A percentile compares a stretch with the other conserved stretches of the same genome.
These are phyloP conservation scores for Metallyticus violacea DNA, from an alignment of 2,888 invertebrate genomes.

Conservation along the genomic window DNA sequence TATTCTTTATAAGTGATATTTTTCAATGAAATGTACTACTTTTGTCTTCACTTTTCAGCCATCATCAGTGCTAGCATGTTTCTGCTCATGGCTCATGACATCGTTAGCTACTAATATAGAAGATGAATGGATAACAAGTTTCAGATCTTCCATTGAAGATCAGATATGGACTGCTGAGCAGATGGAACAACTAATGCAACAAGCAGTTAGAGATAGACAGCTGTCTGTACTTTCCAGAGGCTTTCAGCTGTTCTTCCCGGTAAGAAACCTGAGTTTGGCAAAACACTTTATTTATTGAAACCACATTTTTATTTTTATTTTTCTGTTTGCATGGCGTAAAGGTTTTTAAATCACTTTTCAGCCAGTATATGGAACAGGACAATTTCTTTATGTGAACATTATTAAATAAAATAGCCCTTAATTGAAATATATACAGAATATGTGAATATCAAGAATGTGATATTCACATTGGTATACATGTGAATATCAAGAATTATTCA, in stretches of 20 bases:
- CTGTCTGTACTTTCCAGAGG: conserved; percentile 62
- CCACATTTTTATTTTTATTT: background rate
- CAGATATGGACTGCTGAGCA: conserved; percentile 23
- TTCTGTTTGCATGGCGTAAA: background rate
- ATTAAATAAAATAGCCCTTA: too few relatives aligned
- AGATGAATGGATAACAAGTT: background rate
- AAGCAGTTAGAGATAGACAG: conserved; percentile 56
- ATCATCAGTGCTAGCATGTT: conserved; percentile 58
- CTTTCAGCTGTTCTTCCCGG: conserved; percentile 68
- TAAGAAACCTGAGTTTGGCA: conserved; percentile 39
- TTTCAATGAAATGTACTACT: too few relatives aligned
- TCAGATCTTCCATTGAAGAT: conserved; percentile 11
- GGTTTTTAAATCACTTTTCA: too few relatives aligned
- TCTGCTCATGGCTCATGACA: conserved; percentile 57
- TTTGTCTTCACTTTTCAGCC: conserved; percentile 48
- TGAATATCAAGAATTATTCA: too few relatives aligned
- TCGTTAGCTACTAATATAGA: conserved; percentile 6
- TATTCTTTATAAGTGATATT: too few relatives aligned
- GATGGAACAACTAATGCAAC: conserved; percentile 48
- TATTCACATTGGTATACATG: too few relatives aligned
- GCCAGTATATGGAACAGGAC: too few relatives aligned
- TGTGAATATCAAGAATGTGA: too few relatives aligned
- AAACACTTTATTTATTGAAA: too few relatives aligned
- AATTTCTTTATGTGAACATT: too few relatives aligned
- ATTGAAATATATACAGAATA: too few relatives aligned